phyloP scores from a whole-genome alignment of 2,797 vertebrate species.

The Peromyscus eremicus region DNA sequence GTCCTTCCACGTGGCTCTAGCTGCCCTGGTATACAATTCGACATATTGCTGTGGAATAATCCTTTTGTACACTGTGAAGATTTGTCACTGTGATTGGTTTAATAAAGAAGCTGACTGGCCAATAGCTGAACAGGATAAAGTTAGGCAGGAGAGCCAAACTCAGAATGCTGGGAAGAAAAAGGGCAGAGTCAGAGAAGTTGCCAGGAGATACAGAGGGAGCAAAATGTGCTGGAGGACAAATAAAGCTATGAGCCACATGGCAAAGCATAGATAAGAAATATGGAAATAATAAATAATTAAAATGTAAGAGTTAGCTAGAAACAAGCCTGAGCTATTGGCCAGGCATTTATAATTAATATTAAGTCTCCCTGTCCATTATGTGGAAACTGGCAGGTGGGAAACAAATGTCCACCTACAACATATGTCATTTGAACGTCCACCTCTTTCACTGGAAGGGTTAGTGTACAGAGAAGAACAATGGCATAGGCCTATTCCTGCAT shows the following conservation, averaged over 20 bases:
- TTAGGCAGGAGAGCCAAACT: too few species aligned
- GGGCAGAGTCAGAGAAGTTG: too few species aligned
- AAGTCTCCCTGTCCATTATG: background rate
- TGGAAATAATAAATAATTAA: background rate
- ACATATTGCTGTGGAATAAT: too few species aligned
- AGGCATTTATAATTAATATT: background rate
- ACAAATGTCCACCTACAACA: background rate
- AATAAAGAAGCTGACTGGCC: too few species aligned
- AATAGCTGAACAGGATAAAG: too few species aligned
- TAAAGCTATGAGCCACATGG: too few species aligned
- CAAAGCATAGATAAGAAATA: background rate
- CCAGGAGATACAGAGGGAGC: too few species aligned
- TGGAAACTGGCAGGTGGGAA: background rate
- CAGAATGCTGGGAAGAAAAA: too few species aligned
- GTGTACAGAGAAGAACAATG: background rate
- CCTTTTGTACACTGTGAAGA: too few species aligned
- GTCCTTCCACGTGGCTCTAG: too few species aligned
- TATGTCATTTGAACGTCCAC: background rate
- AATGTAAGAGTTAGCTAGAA: background rate
- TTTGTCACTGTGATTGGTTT: too few species aligned
- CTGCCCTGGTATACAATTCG: too few species aligned
- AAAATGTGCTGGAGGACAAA: background rate
- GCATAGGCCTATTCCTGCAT: background rate
- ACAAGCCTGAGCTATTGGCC: background rate
- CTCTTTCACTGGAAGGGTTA: background rate